Evolutionary conservation across 2,888 invertebrate species (phyloP), one percentile per base, ranked within the genome.

Genomic region (Leuctra nigra): DNA sequence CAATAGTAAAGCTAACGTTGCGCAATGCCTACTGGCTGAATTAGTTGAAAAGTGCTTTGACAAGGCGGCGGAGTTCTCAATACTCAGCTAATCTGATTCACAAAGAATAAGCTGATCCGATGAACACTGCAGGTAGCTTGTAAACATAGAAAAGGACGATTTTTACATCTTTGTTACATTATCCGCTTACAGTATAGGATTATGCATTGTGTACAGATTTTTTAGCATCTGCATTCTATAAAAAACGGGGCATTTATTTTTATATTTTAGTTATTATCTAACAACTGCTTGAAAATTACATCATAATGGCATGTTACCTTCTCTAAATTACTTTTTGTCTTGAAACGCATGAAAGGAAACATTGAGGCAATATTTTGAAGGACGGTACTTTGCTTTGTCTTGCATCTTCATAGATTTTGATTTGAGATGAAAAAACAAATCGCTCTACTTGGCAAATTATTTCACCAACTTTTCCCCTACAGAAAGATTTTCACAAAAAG

Each of bases 221-320:
- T 44, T 44, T 44, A 44, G 11, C 44, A 44, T 44, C 44, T 44
- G 44, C 44, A 44, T 44, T 44, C 23, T n/a, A n/a, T n/a, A n/a
- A n/a, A n/a, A n/a, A 11, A 6, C 29, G 29, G 29, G 29, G 11
- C 7, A 29, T 6, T 29, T 29, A 7, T 29, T 11, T 29, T 11
- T 29, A 7, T 6, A 29, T 29, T 29, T 11, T 29, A 7, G 29
- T 29, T 29, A 11, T 29, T 7, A 29, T 29, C 29, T 29, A 29
- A 29, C n/a, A n/a, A n/a, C n/a, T n/a, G n/a, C n/a, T n/a, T n/a
- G n/a, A n/a, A n/a, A n/a, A n/a, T n/a, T n/a, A n/a, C n/a, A n/a
- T n/a, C n/a, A n/a, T n/a, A n/a, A n/a, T n/a, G n/a, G n/a, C n/a
- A n/a, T n/a, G n/a, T n/a, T n/a, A n/a, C n/a, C n/a, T n/a, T n/a